Percentiles rank a stretch among this genome's conserved stretches.
phyloP scores from a whole-genome alignment of 1,140 invertebrate species.

The Anastrepha obliqua region DNA sequence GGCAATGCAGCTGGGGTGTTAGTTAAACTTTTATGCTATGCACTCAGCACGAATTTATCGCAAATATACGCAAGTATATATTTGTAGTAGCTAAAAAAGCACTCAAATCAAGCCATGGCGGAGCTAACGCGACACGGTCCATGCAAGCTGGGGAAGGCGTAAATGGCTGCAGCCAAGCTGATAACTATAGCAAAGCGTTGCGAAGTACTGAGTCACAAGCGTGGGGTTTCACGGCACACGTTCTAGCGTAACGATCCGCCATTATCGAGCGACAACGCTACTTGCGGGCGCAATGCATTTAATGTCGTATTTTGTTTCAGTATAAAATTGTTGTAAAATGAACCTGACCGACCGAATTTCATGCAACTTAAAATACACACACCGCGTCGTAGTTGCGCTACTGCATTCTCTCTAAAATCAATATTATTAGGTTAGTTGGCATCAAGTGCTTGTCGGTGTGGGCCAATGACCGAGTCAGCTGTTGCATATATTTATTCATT shows the following conservation, averaged over 20 bases:
- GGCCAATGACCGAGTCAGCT: constrained; percentile 45
- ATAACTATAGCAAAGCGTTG: no score
- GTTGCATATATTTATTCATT: constrained; percentile 14
- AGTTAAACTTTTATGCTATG: not conserved
- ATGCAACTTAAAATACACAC: not conserved
- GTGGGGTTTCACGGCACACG: not conserved
- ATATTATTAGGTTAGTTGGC: constrained; percentile 41
- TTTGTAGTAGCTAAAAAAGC: not conserved
- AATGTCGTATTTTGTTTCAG: not conserved
- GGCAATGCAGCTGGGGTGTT: not conserved
- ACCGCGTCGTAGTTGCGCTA: not conserved
- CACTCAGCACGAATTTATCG: no score
- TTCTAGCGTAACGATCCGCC: not conserved
- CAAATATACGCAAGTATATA: not conserved
- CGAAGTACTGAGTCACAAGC: not conserved
- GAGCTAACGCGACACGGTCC: not conserved
- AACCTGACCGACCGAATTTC: not conserved
- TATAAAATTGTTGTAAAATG: not conserved
- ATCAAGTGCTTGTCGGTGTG: not conserved
- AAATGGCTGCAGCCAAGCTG: no score
- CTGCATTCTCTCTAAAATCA: not conserved
- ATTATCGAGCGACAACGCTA: not conserved
- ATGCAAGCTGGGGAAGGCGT: not conserved
- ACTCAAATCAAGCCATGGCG: not conserved
- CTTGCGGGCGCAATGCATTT: not conserved